Evolutionary conservation across 2,113 vertebrate genomes (phyloP), one percentile per base, ranked within the genome.

Genomic region (Odontophorus gujanensis): DNA sequence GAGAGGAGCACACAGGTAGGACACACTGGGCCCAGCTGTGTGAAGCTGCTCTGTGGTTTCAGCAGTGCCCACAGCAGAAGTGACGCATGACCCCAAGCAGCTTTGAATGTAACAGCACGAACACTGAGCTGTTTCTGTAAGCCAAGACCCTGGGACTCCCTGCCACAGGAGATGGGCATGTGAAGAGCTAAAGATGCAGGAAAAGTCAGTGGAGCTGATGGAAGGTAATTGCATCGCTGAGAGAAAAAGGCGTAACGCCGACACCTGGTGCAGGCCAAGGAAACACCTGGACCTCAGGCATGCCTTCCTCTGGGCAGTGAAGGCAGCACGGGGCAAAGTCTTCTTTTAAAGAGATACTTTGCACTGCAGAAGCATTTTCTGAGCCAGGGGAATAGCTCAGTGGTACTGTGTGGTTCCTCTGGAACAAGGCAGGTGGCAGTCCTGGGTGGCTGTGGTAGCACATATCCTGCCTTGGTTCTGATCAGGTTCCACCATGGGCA

Each of bases 301-400:
- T 38, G 42, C 17, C 55, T 50, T 13, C 25, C 28, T 66, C 30
- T 0, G 17, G 38, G 11, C 59, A 69, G 34, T 5, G 47, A 42
- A 74, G 68, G 73, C 21, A 40, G 10, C 19, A 6, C 51, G 12
- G 47, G 16, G n/a, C 21, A 30, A 0, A 0, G 50, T 13, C 10
- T 62, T 28, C 13, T 73, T 53, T 21, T 4, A 10, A 25, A 53
- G 62, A 55, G 34, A 24, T 1, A 4, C 25, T 63, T 15, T 72
- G 74, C 30, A 9, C 4, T 42, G 40, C 67, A 2, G 1, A 15
- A 57, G 38, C 30, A 16, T 42, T n/a, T 85, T 21, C 55, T 58
- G 51, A 79, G 67, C 55, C 4, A 2, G 17, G 38, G 25, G 22
- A 11, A 57, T 1, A 4, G 62, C 45, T 69, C 15, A 57, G 72